Conservation (phyloP, 2,113 vertebrate genomes). For the Macquaria ambigua region DNA sequence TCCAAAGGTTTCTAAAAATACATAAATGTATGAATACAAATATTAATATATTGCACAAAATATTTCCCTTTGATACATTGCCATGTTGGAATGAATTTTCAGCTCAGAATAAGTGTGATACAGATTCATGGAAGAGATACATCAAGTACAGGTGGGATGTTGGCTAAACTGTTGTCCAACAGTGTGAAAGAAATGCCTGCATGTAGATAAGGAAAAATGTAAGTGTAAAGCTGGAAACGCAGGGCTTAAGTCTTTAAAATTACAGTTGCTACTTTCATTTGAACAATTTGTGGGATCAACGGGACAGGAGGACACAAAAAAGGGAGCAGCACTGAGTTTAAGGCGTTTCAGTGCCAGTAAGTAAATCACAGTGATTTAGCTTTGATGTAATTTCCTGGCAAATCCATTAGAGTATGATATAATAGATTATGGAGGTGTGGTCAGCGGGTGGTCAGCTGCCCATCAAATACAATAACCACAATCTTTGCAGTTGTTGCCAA, state of each 20-base stretch:
- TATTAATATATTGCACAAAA: background rate
- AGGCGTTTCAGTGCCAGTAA: background rate
- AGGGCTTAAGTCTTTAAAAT: background rate
- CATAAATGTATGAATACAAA: background rate
- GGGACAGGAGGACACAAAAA: background rate
- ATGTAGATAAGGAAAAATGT: background rate
- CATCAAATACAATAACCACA: slow-evolving; percentile 15
- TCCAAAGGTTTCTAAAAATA: background rate
- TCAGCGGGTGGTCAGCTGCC: slow-evolving; percentile 40
- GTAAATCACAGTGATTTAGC: background rate
- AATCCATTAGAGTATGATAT: slow-evolving; percentile 17
- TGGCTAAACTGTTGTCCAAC: background rate
- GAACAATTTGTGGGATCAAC: background rate
- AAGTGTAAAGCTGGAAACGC: background rate
- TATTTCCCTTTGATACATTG: background rate
- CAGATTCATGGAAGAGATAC: background rate
- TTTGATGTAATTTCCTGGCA: slow-evolving; percentile 40
- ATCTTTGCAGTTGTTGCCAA: background rate
- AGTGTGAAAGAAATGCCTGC: background rate
- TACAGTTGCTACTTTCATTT: background rate
- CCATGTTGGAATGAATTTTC: background rate
- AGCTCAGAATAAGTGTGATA: background rate
- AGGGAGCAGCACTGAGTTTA: background rate
- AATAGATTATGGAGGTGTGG: slow-evolving; percentile 40
- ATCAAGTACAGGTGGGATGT: background rate